Base-by-base conservation (phyloP, 92 coral and sea anemone species). In the Porites rus region DNA sequence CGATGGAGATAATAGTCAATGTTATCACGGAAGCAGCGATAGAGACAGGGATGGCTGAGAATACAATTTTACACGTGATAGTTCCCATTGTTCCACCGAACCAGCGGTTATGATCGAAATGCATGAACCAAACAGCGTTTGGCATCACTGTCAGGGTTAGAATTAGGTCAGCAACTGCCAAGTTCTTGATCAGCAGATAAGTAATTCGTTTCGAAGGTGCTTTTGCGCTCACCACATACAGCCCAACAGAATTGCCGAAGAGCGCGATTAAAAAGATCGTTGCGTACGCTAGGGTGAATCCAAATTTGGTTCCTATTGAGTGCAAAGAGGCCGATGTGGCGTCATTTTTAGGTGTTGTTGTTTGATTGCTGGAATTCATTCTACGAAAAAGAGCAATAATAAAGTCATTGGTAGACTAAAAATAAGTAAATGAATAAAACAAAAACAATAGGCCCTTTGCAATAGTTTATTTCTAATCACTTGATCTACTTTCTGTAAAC, bases 1-100 rank as follows among this genome's bases (percentile, higher is more conserved):
- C 96, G n/a, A 91, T 51, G 1, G 94, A 80, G 19, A 91, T 87
- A 13, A 91, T 24, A 3, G 83, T 52, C 54, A 93, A 79, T 3
- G 94, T 91, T 21, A 78, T 31, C 16, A 93, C 91, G 22, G 96
- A 93, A 10, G 94, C 96, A 3, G 94, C 84, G 28, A 93, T 76
- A 6, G 96, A 93, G 16, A 93, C 63, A 10, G 84, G 84, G 65
- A 81, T 77, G 6, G 83, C 67, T 50, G 64, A 91, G 65, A 38
- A 52, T 1, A 91, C 56, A 18, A 67, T 56, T 69, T 93, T 93
- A 31, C 96, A 93, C 6, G 89, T 79, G 11, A 87, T 71, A 16
- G 43, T 60, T 1, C 96, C 96, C 12, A 89, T 7, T 1, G 25
- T 20, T 0, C 97, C 97, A 3, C 86, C 80, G 61, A 92, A 67